Conservation (phyloP, 2,113 vertebrate genomes). For the Narcine bancroftii region DNA sequence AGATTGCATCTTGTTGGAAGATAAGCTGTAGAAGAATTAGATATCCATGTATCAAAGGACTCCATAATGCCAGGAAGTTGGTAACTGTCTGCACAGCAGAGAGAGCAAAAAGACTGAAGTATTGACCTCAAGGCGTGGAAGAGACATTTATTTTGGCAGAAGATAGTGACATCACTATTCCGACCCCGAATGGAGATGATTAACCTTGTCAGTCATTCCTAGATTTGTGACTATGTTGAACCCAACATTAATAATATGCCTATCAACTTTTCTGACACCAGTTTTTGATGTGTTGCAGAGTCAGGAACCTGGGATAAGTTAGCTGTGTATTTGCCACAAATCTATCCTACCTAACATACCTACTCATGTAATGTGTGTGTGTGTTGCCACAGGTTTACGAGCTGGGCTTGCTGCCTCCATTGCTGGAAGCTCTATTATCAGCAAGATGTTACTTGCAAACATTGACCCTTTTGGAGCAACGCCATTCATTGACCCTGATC, state of each 20-base stretch:
- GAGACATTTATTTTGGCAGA: no score
- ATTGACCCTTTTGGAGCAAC: constrained; percentile 92
- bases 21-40: no score
- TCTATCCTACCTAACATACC: background rate
- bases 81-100: no score
- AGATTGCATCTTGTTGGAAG: no score
- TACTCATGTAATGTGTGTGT: background rate
- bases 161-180: background rate
- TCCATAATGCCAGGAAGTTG: no score
- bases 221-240: background rate
- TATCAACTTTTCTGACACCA: background rate
- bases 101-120: no score
- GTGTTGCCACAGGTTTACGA: constrained; percentile 65
- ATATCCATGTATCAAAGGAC: no score
- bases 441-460: constrained; percentile 96
- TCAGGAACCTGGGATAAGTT: background rate
- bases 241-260: background rate
- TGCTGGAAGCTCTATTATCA: constrained; percentile 96
- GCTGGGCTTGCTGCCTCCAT: constrained; percentile 94
- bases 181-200: background rate
- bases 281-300: background rate
- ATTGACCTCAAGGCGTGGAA: no score
- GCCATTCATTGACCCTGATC: constrained; percentile 90
- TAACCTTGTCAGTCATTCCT: background rate
- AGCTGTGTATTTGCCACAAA: background rate